phyloP scores from a whole-genome alignment of 1,140 invertebrate species.

The Trichonephila clavipes region DNA sequence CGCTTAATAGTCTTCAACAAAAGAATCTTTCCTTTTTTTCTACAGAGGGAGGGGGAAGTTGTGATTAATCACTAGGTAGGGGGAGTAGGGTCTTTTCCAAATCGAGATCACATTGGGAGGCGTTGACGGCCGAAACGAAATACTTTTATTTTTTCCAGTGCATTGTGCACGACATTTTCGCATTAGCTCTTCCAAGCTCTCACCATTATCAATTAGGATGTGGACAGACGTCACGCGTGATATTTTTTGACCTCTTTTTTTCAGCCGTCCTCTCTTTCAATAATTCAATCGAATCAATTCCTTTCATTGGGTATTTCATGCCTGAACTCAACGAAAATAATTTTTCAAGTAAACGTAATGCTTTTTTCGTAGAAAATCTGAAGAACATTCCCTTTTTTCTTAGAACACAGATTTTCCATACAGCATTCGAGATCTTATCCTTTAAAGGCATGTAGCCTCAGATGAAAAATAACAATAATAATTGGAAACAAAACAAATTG shows the following conservation, averaged over 20 bases:
- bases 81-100: conserved; percentile 1
- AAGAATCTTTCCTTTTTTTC: conserved; percentile 52
- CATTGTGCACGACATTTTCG: conserved; percentile 49
- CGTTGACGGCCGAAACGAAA: conserved; percentile 68
- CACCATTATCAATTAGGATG: conserved; percentile 67
- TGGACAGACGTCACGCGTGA: conserved; percentile 51
- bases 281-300: conserved; percentile 55
- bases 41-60: not conserved
- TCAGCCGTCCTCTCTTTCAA: conserved; percentile 19
- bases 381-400: too few species aligned
- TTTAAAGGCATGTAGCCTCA: too few species aligned
- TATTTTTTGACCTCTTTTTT: conserved; percentile 1
- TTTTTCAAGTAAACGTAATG: too few species aligned
- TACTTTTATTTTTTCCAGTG: conserved; percentile 35
- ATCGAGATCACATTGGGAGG: conserved; percentile 41
- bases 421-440: too few species aligned
- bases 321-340: not conserved
- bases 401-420: too few species aligned
- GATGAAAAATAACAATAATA: too few species aligned
- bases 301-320: not conserved
- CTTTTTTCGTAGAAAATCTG: too few species aligned
- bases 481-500: too few species aligned
- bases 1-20: conserved; percentile 68
- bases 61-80: conserved; percentile 56
- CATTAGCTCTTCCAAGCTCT: conserved; percentile 60